Conservation (phyloP, 2,888 invertebrate genomes). For the Catocala nupta region DNA sequence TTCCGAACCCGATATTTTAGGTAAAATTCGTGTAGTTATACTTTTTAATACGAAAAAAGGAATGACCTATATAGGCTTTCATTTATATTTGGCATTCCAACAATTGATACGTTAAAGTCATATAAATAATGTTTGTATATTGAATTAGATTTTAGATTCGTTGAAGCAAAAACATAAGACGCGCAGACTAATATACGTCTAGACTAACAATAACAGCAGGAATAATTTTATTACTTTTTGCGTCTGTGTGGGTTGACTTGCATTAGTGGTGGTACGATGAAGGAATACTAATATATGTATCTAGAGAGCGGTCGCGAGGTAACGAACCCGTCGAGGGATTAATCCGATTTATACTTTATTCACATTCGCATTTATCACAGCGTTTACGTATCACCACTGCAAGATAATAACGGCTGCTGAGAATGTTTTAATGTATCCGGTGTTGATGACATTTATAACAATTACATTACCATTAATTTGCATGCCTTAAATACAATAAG, state of each 20-base stretch:
- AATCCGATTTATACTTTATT: slow-evolving; percentile 42
- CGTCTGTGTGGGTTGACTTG: slow-evolving; percentile 19
- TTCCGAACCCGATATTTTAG: too few species aligned
- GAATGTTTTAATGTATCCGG: neutral
- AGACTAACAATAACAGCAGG: slow-evolving; percentile 19
- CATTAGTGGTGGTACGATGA: slow-evolving; percentile 35
- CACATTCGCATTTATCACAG: slow-evolving; percentile 26
- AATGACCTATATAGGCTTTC: too few species aligned
- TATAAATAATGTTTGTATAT: too few species aligned
- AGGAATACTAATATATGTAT: slow-evolving; percentile 44
- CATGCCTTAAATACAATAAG: too few species aligned
- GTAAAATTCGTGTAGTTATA: too few species aligned
- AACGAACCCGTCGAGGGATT: slow-evolving; percentile 38
- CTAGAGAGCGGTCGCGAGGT: slow-evolving; percentile 24
- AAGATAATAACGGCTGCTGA: slow-evolving; percentile 1
- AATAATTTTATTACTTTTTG: slow-evolving; percentile 18
- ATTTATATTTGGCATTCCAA: too few species aligned
- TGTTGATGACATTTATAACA: neutral
- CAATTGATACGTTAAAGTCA: too few species aligned
- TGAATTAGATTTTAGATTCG: too few species aligned
- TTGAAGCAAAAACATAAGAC: too few species aligned
- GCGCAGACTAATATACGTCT: neutral
- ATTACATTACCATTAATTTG: neutral
- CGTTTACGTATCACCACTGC: slow-evolving; percentile 17
- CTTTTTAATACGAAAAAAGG: too few species aligned